Percentiles rank a stretch among this genome's conserved stretches.
Evolutionary conservation across 2,797 vertebrate genomes (phyloP).

Genomic region (Gouania willdenowi): DNA sequence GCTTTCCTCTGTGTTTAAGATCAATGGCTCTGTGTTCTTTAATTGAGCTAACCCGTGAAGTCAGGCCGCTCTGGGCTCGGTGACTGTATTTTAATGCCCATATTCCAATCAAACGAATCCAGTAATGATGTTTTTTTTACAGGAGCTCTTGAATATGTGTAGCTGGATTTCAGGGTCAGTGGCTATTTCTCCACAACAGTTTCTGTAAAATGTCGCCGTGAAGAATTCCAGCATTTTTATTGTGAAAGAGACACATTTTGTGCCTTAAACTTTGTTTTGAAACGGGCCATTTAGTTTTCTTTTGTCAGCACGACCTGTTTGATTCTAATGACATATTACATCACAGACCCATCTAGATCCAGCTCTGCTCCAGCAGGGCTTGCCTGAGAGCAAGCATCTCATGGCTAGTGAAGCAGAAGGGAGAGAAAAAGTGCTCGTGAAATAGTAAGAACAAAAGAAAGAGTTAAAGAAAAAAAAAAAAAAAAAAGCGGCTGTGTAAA

Average conservation of each 20-base stretch:
- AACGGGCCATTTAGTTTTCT: conserved; percentile 41
- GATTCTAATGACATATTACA: conserved; percentile 43
- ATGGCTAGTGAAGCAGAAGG: conserved; percentile 11
- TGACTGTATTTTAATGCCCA: conserved; percentile 39
- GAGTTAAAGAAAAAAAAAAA: conserved; percentile 45
- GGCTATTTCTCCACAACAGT: conserved; percentile 14
- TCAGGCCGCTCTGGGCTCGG: conserved; percentile 19
- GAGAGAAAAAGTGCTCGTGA: too few relatives aligned
- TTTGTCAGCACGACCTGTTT: conserved; percentile 48
- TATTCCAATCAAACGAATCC: conserved; percentile 36
- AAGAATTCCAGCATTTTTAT: conserved; percentile 21
- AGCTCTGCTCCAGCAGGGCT: conserved; percentile 1
- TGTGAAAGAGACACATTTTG: conserved; percentile 7
- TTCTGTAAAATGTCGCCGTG: conserved; percentile 10
- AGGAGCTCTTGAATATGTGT: conserved; percentile 6
- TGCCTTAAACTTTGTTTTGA: conserved; percentile 34
- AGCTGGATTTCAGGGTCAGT: conserved; percentile 15
- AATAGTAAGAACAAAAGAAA: conserved; percentile 31
- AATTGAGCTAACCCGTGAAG: conserved; percentile 35
- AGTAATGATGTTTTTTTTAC: conserved; percentile 16
- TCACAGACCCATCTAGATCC: conserved; percentile 36
- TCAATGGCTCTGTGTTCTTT: conserved; percentile 36
- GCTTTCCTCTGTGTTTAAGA: conserved; percentile 5
- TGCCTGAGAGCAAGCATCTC: conserved; percentile 7
- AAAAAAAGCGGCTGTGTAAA: conserved; percentile 57